Percentiles rank a stretch among this genome's conserved stretches.
Evolutionary conservation across 2,113 vertebrate species (phyloP).

Genomic region (Perognathus longimembris): DNA sequence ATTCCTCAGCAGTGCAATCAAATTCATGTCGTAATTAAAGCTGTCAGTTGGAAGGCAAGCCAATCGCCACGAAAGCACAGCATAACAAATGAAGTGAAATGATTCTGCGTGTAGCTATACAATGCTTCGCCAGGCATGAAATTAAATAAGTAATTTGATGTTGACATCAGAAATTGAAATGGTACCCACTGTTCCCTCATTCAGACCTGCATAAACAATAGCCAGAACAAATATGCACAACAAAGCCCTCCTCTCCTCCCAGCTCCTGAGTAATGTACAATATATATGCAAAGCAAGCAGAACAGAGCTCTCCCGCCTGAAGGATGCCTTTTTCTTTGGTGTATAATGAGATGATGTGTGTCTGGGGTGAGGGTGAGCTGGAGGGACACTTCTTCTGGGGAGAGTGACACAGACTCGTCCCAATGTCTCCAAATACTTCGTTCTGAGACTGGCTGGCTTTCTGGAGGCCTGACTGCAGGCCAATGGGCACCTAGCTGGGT

Average conservation of each 20-base stretch:
- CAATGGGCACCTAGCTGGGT: slow-evolving; percentile 44
- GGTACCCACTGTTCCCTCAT: slow-evolving; percentile 95
- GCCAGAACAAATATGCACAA: slow-evolving; percentile 89
- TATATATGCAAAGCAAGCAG: slow-evolving; percentile 89
- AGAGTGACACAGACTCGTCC: slow-evolving; percentile 60
- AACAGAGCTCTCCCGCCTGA: slow-evolving; percentile 83
- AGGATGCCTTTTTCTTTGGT: slow-evolving; percentile 88
- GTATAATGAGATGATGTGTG: slow-evolving; percentile 80
- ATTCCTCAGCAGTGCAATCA: slow-evolving; percentile 93
- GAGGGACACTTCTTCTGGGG: slow-evolving; percentile 70
- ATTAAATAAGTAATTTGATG: slow-evolving; percentile 99
- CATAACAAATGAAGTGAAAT: slow-evolving; percentile 96
- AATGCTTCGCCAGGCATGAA: slow-evolving; percentile 98
- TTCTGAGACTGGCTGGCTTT: slow-evolving; percentile 64
- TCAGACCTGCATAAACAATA: slow-evolving; percentile 90
- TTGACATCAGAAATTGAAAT: slow-evolving; percentile 99
- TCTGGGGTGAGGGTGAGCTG: slow-evolving; percentile 49
- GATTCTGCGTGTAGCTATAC: slow-evolving; percentile 96
- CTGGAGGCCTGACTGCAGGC: slow-evolving; percentile 18
- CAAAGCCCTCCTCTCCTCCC: slow-evolving; percentile 85
- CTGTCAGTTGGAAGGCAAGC: slow-evolving; percentile 96
- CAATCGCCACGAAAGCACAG: slow-evolving; percentile 94
- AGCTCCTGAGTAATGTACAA: slow-evolving; percentile 87
- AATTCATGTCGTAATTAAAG: slow-evolving; percentile 98
- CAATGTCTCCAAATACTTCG: slow-evolving; percentile 24